These are phyloP conservation scores for Lumbricus terrestris DNA, from an alignment of 2,888 invertebrate species.

Conservation along the genomic window DNA sequence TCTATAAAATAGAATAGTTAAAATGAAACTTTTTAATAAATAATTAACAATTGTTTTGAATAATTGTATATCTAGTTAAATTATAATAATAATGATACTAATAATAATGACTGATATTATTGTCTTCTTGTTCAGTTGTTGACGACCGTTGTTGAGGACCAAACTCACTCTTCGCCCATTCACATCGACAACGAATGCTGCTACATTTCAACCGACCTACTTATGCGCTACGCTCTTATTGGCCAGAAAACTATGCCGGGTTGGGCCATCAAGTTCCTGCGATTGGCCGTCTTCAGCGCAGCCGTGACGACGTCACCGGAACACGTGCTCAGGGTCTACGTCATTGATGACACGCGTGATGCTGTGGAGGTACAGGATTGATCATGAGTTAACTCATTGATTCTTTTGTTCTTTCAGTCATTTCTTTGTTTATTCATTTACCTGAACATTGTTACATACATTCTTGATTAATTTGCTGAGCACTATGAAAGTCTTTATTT, in stretches of 20 bases:
- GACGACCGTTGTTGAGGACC: not conserved
- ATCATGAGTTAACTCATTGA: not conserved
- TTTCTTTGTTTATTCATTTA: no score
- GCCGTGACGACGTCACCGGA: slow-evolving; percentile 9
- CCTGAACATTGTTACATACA: no score
- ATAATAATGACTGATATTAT: no score
- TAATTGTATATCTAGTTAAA: no score
- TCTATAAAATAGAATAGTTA: no score
- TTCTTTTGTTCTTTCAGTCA: not conserved
- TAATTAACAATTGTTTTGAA: no score
- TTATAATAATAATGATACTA: no score
- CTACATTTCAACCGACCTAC: slow-evolving; percentile 14
- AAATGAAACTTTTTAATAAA: no score
- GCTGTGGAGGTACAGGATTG: slow-evolving; percentile 18
- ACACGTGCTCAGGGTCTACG: slow-evolving; percentile 19
- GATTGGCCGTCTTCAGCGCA: slow-evolving; percentile 17
- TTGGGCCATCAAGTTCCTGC: slow-evolving; percentile 14
- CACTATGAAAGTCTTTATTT: no score
- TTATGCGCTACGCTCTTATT: slow-evolving; percentile 18
- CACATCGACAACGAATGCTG: slow-evolving; percentile 16
- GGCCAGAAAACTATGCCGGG: slow-evolving; percentile 9
- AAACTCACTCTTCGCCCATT: not conserved
- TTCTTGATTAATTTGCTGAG: no score
- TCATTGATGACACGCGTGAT: slow-evolving; percentile 20
- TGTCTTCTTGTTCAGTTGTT: not conserved